Base-by-base conservation (phyloP, 2,113 vertebrate genomes). In the Psammodynastes pulverulentus region DNA sequence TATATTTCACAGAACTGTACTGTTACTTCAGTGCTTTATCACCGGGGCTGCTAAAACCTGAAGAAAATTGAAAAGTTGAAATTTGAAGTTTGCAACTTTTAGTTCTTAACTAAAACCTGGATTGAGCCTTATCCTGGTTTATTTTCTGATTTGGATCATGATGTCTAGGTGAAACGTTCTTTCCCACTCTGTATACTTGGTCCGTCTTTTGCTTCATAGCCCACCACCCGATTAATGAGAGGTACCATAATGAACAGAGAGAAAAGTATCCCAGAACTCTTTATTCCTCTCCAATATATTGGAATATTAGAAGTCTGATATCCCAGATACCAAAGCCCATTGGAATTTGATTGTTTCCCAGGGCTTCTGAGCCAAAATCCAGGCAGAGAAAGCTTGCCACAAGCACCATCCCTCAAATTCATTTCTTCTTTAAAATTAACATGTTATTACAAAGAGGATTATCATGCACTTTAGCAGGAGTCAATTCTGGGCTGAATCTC, bases 1-100 rank as follows among this genome's bases (percentile, higher is more conserved):
- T 90, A 54, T 79, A 79, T 39, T 79, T 67, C 92, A 94, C 86
- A 92, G 88, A 89, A 29, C 52, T 84, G 46, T 9, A 92, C 90
- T 52, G 9, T 58, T 29, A 5, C 51, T n/a, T 89, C 9, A 6
- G 3, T 67, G 17, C 2, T 9, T n/a, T 19, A 86, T 34, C 13
- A 79, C 48, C 5, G 6, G 9, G 43, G 43, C 15, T 45, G 39
- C 6, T 46, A 26, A 89, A 89, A 89, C 29, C 9, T 58, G 88
- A 56, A 62, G 43, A 45, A 62, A 29, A 2, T 79, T 52, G 46
- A 67, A 62, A 17, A 58, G 9, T 58, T 58, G 56, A n/a, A 12
- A 29, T 29, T 67, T 46, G 43, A 23, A 89, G 49, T 46, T 89
- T 56, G 10, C 23, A 23, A 89, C 24, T 56, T 45, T 43, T n/a